Conservation (phyloP, 1,140 invertebrate species). For the Adoxophyes honmai region DNA sequence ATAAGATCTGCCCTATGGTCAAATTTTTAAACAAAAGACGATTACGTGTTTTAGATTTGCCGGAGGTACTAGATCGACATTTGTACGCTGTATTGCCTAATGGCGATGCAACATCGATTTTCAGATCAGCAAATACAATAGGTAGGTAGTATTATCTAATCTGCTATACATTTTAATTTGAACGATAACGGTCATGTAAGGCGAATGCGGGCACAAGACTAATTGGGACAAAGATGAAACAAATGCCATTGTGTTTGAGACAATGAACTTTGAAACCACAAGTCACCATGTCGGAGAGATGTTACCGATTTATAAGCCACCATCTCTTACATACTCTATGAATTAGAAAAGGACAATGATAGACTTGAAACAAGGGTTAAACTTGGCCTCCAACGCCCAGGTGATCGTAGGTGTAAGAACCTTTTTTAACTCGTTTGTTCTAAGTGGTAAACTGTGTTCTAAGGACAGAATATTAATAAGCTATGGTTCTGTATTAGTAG, state of each 20-base stretch:
- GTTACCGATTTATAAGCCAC: too few species aligned
- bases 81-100: too few species aligned
- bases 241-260: neutral
- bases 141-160: neutral
- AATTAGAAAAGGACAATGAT: neutral
- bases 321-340: neutral
- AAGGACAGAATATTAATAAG: neutral
- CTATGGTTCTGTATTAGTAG: neutral
- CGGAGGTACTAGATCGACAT: too few species aligned
- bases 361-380: neutral
- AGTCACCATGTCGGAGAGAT: neutral
- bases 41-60: too few species aligned
- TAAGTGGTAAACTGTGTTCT: constrained; percentile 2
- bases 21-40: too few species aligned
- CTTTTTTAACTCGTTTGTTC: neutral
- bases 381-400: neutral
- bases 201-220: too few species aligned
- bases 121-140: neutral
- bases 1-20: too few species aligned
- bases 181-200: neutral
- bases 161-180: neutral
- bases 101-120: too few species aligned
- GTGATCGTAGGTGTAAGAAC: constrained; percentile 3
- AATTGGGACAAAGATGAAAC: neutral
- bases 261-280: neutral